phyloP scores from a whole-genome alignment of 1,140 invertebrate genomes.

The Brachionus plicatilis region DNA sequence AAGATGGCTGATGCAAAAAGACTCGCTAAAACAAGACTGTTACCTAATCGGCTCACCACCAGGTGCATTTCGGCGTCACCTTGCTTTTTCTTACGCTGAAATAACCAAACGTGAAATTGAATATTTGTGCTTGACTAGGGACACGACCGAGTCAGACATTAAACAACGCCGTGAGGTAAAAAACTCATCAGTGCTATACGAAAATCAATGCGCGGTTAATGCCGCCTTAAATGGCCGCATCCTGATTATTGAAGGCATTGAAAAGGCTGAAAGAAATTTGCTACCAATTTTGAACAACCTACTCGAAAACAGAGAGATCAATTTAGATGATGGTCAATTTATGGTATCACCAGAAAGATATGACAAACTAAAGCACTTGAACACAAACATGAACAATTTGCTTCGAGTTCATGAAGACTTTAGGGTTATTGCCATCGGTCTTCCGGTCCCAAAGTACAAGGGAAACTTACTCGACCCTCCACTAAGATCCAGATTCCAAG shows the following conservation, averaged over 20 bases:
- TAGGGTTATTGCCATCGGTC: constrained; percentile 78
- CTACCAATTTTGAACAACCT: constrained; percentile 94
- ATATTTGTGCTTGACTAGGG: constrained; percentile 83
- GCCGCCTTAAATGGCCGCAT: constrained; percentile 81
- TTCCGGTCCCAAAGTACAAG: constrained; percentile 70
- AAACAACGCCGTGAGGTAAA: constrained; percentile 89
- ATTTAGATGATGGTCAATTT: constrained; percentile 90
- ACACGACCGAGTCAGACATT: constrained; percentile 91
- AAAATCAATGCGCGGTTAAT: constrained; percentile 87
- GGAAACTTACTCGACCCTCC: constrained; percentile 93
- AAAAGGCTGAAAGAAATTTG: constrained; percentile 94
- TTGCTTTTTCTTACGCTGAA: constrained; percentile 56
- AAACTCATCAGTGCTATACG: constrained; percentile 76
- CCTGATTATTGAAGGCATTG: constrained; percentile 88
- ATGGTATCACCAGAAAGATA: constrained; percentile 79
- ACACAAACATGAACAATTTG: constrained; percentile 71
- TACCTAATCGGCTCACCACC: constrained; percentile 80
- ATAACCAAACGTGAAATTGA: constrained; percentile 81
- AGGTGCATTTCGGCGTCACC: background rate
- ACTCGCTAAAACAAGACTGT: constrained; percentile 84
- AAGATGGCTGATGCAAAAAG: constrained; percentile 90
- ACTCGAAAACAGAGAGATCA: constrained; percentile 96
- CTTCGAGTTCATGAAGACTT: constrained; percentile 75
- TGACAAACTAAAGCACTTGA: constrained; percentile 66
- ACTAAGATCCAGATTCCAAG: constrained; percentile 86